Conservation (phyloP, 2,888 invertebrate species). For the Cyclophora albipunctata region DNA sequence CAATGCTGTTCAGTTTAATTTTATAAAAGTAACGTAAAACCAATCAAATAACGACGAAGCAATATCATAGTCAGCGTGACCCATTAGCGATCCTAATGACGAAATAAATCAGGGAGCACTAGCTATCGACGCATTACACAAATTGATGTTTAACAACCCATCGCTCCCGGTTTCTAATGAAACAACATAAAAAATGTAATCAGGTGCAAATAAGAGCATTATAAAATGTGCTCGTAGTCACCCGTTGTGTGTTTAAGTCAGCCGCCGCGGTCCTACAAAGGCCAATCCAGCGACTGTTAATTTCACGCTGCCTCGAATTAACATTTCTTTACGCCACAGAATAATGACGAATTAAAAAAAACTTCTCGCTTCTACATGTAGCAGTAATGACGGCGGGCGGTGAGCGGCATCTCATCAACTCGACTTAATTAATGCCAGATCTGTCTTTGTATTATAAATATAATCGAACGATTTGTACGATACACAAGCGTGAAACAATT, state of each 20-base stretch:
- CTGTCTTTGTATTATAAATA: constrained; percentile 65
- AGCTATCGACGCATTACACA: constrained; percentile 45
- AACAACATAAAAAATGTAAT: constrained; percentile 62
- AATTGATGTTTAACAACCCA: constrained; percentile 65
- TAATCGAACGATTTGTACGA: constrained; percentile 50
- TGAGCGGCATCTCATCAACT: constrained; percentile 63
- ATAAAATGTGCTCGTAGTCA: constrained; percentile 62
- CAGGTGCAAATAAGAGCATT: constrained; percentile 71
- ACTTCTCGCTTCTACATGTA: constrained; percentile 68
- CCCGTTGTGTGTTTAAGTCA: constrained; percentile 73
- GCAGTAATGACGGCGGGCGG: constrained; percentile 62
- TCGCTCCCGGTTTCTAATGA: constrained; percentile 57
- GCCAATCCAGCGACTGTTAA: constrained; percentile 70
- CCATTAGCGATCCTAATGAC: constrained; percentile 2
- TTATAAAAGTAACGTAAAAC: too few relatives aligned
- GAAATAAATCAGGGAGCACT: constrained; percentile 33
- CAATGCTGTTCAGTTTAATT: too few relatives aligned
- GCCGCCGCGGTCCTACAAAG: constrained; percentile 70
- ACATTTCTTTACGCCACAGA: constrained; percentile 77
- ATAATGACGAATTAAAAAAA: constrained; percentile 75
- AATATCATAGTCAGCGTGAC: too few relatives aligned
- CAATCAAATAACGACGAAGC: too few relatives aligned
- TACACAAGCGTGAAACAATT: constrained; percentile 21
- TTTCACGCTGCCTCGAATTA: constrained; percentile 77
- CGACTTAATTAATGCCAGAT: constrained; percentile 72